Base-by-base conservation (phyloP, 2,797 vertebrate genomes). In the Anomalospiza imberbis region DNA sequence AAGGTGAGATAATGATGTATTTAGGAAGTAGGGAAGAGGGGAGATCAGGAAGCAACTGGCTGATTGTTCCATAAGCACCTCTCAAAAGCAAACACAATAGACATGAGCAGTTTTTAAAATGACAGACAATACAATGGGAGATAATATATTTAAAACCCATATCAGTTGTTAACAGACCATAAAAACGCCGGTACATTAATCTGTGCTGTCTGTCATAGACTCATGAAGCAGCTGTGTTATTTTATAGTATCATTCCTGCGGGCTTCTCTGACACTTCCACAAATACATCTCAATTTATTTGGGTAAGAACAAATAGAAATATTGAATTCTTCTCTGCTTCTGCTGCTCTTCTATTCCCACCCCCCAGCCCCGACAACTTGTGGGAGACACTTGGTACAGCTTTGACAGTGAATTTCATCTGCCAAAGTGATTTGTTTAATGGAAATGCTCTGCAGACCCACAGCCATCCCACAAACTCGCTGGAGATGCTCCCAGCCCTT, bases 101-200 rank as follows among this genome's bases (percentile, higher is more conserved):
- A 95, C 97, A 96, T 9, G 94, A 96, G 87, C 92, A 89, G 97
- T 96, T 97, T 98, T 95, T 92, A 55, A 96, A 97, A 96, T 97
- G 97, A 98, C 97, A 97, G 97, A 97, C 97, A 97, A 97, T 97
- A 95, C 97, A 97, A 97, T 88, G 95, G 95, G 63, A 98, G 98
- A 97, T 97, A 98, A 98, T 97, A 98, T 97, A 98, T 98, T 98
- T 98, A 97, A 98, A 98, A 97, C 97, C 97, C 97, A 87, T 98
- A 98, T 98, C 97, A 97, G 97, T 96, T 97, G 98, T 97, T 98
- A 98, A 98, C 98, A 97, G 97, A 97, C 98, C 98, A 96, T 97
- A 97, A 98, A 98, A 97, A 97, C 44, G 94, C 97, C 58, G 90
- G 95, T 96, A 86, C 97, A 97, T 97, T 98, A 97, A 98, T 97